Conservation (phyloP, 2,888 invertebrate genomes). For the Teinopalpus imperialis region DNA sequence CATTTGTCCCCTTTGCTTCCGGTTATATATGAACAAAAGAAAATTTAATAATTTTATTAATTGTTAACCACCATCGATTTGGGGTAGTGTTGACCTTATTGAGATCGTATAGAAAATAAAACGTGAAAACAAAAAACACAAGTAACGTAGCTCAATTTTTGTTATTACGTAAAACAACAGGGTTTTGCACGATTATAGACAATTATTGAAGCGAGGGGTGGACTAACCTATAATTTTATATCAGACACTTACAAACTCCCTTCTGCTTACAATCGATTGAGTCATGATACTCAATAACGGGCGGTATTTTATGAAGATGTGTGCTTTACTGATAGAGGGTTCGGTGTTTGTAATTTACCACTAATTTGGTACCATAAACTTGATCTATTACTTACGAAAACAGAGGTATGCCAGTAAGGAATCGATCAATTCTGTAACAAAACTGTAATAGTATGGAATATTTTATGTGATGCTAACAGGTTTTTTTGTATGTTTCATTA, state of each 20-base stretch:
- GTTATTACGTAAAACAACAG: conserved; percentile 23
- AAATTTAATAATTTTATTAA: too few relatives aligned
- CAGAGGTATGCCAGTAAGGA: conserved; percentile 23
- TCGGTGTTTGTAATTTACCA: conserved; percentile 45
- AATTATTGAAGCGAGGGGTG: conserved; percentile 43
- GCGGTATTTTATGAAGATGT: conserved; percentile 59
- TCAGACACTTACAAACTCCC: conserved; percentile 62
- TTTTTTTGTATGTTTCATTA: too few relatives aligned
- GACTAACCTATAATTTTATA: conserved; percentile 62
- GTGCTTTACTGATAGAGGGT: conserved; percentile 59
- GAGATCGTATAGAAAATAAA: too few relatives aligned
- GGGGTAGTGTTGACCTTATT: too few relatives aligned
- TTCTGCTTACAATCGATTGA: conserved; percentile 61
- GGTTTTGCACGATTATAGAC: conserved; percentile 19
- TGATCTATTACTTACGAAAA: conserved; percentile 65
- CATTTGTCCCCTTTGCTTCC: too few relatives aligned
- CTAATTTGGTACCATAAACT: conserved; percentile 32
- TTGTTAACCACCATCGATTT: too few relatives aligned
- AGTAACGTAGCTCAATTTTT: conserved; percentile 4
- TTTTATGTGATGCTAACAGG: too few relatives aligned
- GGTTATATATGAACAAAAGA: too few relatives aligned
- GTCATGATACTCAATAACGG: conserved; percentile 67
- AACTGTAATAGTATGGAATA: too few relatives aligned
- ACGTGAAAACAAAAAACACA: not conserved
- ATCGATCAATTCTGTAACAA: conserved; percentile 8